Evolutionary conservation across 1,140 invertebrate species (phyloP), one percentile per base, ranked within the genome.

Genomic region (Arion vulgaris): DNA sequence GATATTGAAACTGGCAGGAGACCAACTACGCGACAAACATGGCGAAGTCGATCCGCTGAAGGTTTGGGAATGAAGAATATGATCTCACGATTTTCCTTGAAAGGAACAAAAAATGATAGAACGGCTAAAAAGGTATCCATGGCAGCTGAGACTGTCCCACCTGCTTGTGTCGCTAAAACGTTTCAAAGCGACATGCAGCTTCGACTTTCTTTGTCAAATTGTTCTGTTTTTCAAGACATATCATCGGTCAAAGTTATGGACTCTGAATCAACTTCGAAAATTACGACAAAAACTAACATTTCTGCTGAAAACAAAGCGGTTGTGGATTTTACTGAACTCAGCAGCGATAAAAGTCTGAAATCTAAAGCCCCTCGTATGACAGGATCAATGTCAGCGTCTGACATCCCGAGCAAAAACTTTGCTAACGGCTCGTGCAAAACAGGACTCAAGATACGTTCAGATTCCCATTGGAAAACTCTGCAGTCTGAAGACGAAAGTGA

Each of bases 401-500:
- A 23, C 4, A 19, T 23, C 4, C 26, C 51, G 4, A 57, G 23
- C 2, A 66, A 17, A 7, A 66, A 28, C 32, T 57, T 4, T 23
- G 9, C 26, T 9, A 2, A n/a, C 4, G 11, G 17, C 4, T 13
- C 62, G 2, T 2, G n/a, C 19, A 32, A 17, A 66, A 28, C 2
- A 66, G 17, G 5, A 1, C 62, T 2, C 5, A 66, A 66, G 28
- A 17, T 34, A 66, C 9, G 28, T 34, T 0, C 26, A 57, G 5
- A 9, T 17, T 57, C 62, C 19, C 62, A n/a, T 5, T 66, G 62
- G 62, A 66, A 66, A 23, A n/a, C 62, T 36, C 36, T 11, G 17
- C 1, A 15, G 13, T 51, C 45, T 7, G 73, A 75, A 32, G 73
- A 75, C 23, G 73, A 75, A 26, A 75, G 73, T 28, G 73, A 75